A percentile compares a stretch with the other conserved stretches of the same genome.
phyloP scores from a whole-genome alignment of 2,888 invertebrate species.

The Pterostichus niger region DNA sequence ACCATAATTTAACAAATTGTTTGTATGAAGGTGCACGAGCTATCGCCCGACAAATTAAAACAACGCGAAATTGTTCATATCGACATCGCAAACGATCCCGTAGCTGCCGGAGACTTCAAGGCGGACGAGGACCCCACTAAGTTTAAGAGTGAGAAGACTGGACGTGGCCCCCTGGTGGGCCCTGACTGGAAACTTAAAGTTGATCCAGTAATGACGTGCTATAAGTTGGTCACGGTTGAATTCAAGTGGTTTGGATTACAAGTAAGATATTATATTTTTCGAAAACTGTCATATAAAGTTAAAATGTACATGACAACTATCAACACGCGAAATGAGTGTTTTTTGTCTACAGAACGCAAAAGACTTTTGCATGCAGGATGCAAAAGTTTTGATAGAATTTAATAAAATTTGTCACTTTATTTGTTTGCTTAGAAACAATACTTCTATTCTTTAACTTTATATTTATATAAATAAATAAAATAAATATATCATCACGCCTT shows the following conservation, averaged over 20 bases:
- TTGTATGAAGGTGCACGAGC: conserved; percentile 89
- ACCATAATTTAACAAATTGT: neutral
- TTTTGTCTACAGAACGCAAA: too few relatives aligned
- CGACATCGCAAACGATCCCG: conserved; percentile 97
- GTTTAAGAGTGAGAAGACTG: conserved; percentile 95
- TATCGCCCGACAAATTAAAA: conserved; percentile 93
- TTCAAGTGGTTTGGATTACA: conserved; percentile 99
- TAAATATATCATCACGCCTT: too few relatives aligned
- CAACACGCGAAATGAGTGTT: too few relatives aligned
- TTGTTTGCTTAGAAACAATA: too few relatives aligned
- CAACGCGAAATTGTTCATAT: conserved; percentile 93
- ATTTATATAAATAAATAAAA: too few relatives aligned
- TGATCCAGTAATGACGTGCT: conserved; percentile 97
- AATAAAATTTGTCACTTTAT: too few relatives aligned
- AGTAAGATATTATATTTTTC: conserved; percentile 75
- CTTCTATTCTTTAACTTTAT: too few relatives aligned
- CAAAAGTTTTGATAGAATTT: too few relatives aligned
- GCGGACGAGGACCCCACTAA: conserved; percentile 90
- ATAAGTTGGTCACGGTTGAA: conserved; percentile 97
- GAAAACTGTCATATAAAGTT: too few relatives aligned
- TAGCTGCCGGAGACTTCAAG: conserved; percentile 91
- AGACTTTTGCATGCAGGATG: too few relatives aligned
- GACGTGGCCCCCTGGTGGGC: conserved; percentile 92
- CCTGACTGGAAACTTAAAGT: conserved; percentile 89
- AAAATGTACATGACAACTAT: too few relatives aligned